A percentile compares a stretch with the other conserved stretches of the same genome.
Evolutionary conservation across 2,888 invertebrate species (phyloP).

Genomic region (Adelognathus sp.): DNA sequence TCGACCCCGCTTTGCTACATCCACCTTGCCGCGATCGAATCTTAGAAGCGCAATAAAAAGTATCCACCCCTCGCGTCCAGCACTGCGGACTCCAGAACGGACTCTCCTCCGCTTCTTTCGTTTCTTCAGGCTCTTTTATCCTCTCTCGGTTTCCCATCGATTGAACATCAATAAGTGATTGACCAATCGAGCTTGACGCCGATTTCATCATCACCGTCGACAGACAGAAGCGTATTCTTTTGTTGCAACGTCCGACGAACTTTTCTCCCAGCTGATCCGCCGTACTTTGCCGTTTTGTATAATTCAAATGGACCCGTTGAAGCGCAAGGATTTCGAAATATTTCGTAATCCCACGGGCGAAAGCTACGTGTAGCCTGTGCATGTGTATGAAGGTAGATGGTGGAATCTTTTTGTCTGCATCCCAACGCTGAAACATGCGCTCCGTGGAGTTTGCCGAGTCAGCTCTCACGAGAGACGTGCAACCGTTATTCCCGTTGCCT

Average conservation of each 20-base stretch:
- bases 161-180: slow-evolving; percentile 51
- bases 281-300: background rate
- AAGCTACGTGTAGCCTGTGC: no score
- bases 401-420: background rate
- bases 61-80: slow-evolving; percentile 16
- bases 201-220: slow-evolving; percentile 22
- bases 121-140: background rate
- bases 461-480: slow-evolving; percentile 37
- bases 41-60: slow-evolving; percentile 53
- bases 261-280: background rate
- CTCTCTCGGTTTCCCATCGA: slow-evolving; percentile 28
- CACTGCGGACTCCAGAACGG: slow-evolving; percentile 6
- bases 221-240: background rate
- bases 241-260: background rate
- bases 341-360: background rate
- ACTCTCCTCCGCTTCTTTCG: slow-evolving; percentile 23
- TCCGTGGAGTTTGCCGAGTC: slow-evolving; percentile 41
- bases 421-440: background rate
- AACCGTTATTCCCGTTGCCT: slow-evolving; percentile 1
- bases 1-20: slow-evolving; percentile 48
- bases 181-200: slow-evolving; percentile 43
- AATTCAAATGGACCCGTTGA: background rate
- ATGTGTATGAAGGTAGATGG: background rate
- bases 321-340: background rate
- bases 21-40: slow-evolving; percentile 41